Evolutionary conservation across 2,888 invertebrate species (phyloP), one percentile per base, ranked within the genome.

Genomic region (Ophonus ardosiacus): DNA sequence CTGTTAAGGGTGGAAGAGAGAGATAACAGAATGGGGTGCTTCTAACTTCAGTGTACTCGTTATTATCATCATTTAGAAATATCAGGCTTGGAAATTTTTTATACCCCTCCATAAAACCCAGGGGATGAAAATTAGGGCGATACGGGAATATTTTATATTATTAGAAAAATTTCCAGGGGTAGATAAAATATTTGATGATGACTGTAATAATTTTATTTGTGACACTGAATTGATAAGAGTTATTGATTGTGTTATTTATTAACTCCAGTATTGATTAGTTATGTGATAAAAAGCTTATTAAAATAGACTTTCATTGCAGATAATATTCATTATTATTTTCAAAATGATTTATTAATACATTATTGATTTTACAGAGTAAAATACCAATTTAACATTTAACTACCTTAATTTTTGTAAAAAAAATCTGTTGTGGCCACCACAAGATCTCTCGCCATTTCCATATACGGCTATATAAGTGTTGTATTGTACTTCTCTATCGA

Each of bases 51-150:
- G 0, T 38, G 80, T 17, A 7, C 18, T 17, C 61, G 61, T 80
- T 80, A 80, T 80, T 80, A 80, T 80, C 80, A 80, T 80, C 80
- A 80, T 80, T 80, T 80, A 80, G 80, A 80, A 80, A 80, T 80
- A 80, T 80, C 80, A 80, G 80, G 80, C 18, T 61, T 31, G n/a
- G 40, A 24, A 80, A 80, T 61, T 80, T 80, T 80, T 80, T 80
- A 80, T 59, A 24, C 18, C 10, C 6, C 40, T 4, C 15, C 61
- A 40, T 80, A 61, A 80, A 80, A 80, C 13, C 15, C 38, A 10
- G 43, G 40, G 43, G 40, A 15, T 68, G 68, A 38, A 68, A 65
- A 68, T 68, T 68, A 31, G 15, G 8, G 43, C 40, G 71, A 74
- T 74, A 43, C 40, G n/a, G 51, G 68, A 68, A 68, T 68, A 68